phyloP scores from a whole-genome alignment of 2,888 invertebrate species.

The Dryococelus australis region DNA sequence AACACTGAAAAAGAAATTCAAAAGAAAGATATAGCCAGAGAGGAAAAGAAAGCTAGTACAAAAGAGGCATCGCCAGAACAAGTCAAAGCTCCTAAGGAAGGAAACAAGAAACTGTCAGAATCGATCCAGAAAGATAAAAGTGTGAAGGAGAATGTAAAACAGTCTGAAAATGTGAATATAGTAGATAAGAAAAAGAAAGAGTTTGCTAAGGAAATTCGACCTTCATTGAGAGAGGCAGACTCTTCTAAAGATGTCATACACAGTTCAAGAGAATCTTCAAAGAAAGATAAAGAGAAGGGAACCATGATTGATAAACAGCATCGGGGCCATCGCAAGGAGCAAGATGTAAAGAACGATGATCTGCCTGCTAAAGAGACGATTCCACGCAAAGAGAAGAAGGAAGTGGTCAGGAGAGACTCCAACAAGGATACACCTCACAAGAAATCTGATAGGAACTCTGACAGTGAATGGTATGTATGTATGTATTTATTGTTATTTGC shows the following conservation, averaged over 20 bases:
- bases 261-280: not conserved
- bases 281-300: not conserved
- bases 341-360: conserved; percentile 35
- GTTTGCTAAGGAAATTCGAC: not conserved
- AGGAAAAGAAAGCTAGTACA: conserved; percentile 56
- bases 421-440: not conserved
- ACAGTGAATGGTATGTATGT: not conserved
- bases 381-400: conserved; percentile 37
- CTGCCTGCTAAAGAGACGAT: not conserved
- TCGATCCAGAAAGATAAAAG: conserved; percentile 46
- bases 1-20: conserved; percentile 5
- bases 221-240: not conserved
- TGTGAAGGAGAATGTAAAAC: conserved; percentile 46
- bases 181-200: conserved; percentile 11
- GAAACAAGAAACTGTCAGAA: conserved; percentile 37
- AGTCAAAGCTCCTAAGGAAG: conserved; percentile 33
- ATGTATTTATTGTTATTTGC: not conserved
- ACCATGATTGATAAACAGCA: not conserved
- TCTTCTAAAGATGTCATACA: not conserved
- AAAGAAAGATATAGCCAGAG: conserved; percentile 50
- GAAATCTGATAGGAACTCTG: conserved; percentile 3
- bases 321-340: conserved; percentile 32
- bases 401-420: not conserved
- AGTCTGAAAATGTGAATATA: conserved; percentile 44
- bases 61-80: conserved; percentile 18